Conservation (phyloP, 1,140 invertebrate genomes). For the Meloidogyne floridensis region DNA sequence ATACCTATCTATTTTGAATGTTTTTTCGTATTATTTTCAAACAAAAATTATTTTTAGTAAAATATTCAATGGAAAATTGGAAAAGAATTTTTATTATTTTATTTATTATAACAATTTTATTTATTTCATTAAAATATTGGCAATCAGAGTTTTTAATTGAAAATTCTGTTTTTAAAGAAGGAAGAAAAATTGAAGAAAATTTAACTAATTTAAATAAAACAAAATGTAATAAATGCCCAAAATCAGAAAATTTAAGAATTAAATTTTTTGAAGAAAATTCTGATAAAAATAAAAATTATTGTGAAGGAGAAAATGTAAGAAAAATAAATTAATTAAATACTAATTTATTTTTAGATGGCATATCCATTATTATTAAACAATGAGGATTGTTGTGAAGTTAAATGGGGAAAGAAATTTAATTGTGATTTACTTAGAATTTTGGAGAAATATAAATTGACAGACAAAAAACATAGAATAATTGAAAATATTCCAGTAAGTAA, state of each 20-base stretch:
- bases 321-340: not conserved
- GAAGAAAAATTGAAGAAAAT: not conserved
- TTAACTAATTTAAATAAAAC: not conserved
- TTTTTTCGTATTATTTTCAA: not conserved
- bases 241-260: too few species aligned
- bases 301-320: not conserved
- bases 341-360: not conserved
- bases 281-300: not conserved
- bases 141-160: not conserved
- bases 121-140: conserved; percentile 7
- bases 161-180: conserved; percentile 5
- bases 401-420: conserved; percentile 4
- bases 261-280: too few species aligned
- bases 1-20: not conserved
- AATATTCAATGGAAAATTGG: not conserved
- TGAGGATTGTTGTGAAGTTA: not conserved
- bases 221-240: not conserved
- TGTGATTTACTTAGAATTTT: not conserved
- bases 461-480: not conserved
- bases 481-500: not conserved
- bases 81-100: conserved; percentile 1
- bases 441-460: conserved; percentile 1
- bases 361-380: not conserved
- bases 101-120: not conserved
- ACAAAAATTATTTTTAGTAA: not conserved